Percentiles rank a stretch among this genome's conserved stretches.
These are phyloP conservation scores for Staurois parvus DNA, from an alignment of 2,797 vertebrate species.

Conservation along the genomic window DNA sequence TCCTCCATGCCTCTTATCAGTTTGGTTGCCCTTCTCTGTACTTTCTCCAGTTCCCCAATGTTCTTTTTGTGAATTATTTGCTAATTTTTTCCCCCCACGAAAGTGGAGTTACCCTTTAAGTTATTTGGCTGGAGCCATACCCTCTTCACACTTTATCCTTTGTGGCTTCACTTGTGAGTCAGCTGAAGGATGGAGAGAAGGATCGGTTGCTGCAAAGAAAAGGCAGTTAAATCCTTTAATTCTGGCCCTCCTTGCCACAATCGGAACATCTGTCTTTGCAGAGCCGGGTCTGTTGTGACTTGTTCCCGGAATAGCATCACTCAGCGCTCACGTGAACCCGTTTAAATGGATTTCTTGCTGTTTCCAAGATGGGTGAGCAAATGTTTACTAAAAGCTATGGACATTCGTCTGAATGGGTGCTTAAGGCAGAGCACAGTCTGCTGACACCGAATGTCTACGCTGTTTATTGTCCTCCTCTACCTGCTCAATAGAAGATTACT, in stretches of 20 bases:
- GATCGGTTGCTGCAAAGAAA: not conserved
- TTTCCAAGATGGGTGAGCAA: slow-evolving; percentile 38
- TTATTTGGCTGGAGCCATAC: no score
- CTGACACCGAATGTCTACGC: no score
- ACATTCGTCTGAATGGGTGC: not conserved
- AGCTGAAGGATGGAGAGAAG: not conserved
- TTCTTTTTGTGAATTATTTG: no score
- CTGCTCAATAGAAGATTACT: no score
- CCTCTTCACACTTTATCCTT: not conserved
- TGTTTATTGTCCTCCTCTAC: no score
- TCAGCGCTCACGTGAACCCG: slow-evolving; percentile 9
- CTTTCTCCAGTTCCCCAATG: no score
- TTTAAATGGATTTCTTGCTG: not conserved
- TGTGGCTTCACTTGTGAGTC: not conserved
- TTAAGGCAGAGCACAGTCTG: not conserved
- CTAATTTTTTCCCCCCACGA: no score
- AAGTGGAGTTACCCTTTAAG: no score
- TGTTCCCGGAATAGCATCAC: slow-evolving; percentile 46
- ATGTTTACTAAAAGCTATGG: slow-evolving; percentile 42
- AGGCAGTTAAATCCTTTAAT: slow-evolving; percentile 38
- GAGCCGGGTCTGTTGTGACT: slow-evolving; percentile 32
- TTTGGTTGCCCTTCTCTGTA: no score
- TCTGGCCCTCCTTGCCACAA: slow-evolving; percentile 7
- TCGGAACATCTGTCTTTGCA: slow-evolving; percentile 53
- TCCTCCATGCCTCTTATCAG: no score